Evolutionary conservation across 2,888 invertebrate species (phyloP).

Genomic region (Polymixis flavicincta): DNA sequence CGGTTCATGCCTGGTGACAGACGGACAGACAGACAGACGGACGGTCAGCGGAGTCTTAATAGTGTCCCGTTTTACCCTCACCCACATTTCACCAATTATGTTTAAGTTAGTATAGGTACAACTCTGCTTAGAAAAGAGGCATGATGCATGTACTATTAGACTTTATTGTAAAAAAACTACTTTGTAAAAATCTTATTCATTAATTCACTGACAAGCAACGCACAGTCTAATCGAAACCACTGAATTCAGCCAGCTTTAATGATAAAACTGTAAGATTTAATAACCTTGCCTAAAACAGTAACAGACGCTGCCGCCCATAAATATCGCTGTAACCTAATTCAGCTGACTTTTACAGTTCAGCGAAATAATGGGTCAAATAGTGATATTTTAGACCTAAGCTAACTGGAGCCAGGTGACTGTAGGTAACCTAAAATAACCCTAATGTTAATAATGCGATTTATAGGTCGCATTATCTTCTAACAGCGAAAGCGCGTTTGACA

Average conservation of each 20-base stretch:
- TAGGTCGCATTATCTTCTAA: background rate
- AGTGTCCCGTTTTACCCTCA: too few relatives aligned
- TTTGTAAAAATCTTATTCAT: too few relatives aligned
- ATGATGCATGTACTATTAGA: background rate
- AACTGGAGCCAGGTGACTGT: conserved; percentile 14
- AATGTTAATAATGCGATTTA: conserved; percentile 11
- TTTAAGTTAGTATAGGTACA: too few relatives aligned
- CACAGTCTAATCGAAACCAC: too few relatives aligned
- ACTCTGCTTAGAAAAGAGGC: background rate
- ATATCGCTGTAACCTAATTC: conserved; percentile 32
- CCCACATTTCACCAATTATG: too few relatives aligned
- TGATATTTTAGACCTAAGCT: conserved; percentile 34
- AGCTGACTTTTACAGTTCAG: conserved; percentile 25
- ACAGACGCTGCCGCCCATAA: conserved; percentile 7
- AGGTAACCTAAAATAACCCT: conserved; percentile 26
- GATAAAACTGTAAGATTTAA: conserved; percentile 12
- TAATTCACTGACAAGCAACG: too few relatives aligned
- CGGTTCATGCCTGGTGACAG: too few relatives aligned
- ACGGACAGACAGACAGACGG: too few relatives aligned
- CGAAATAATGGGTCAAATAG: conserved; percentile 41
- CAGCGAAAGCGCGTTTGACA: background rate
- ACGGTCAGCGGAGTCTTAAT: too few relatives aligned
- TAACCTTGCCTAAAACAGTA: conserved; percentile 14
- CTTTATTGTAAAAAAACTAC: background rate
- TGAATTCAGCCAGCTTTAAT: background rate